Base-by-base conservation (phyloP, 2,113 vertebrate genomes). In the Saimiri boliviensis region DNA sequence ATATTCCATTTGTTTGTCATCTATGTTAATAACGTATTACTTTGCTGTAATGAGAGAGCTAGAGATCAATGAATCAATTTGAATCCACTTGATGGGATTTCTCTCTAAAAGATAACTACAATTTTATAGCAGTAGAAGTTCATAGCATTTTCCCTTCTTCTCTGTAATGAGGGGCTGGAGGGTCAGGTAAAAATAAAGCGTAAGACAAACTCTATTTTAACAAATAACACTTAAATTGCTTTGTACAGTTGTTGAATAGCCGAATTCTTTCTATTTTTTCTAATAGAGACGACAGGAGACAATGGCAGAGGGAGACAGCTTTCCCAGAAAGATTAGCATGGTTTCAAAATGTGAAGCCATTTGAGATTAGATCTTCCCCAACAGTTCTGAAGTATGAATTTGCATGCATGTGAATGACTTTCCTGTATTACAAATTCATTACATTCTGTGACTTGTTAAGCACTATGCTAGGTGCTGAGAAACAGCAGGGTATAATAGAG, bases 21-120 rank as follows among this genome's bases (percentile, higher is more conserved):
- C 96, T 90, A 73, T 47, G 12, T 86, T 95, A 86, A 94, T 89
- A 35, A 95, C 83, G 88, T 83, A 88, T 84, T 87, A 90, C 7
- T 95, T 96, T 73, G 42, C 20, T 66, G 3, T 86, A 63, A 77
- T 87, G 30, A 96, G 60, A 96, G 60, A 66, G 30, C 7, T 86
- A 71, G 21, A 91, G 79, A 80, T 80, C 92, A 95, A 96, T 82
- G n/a, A 93, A 93, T 88, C 42, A 88, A 63, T 95, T 63, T 97
- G 21, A 95, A 81, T 95, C 56, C 88, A 16, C 42, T 58, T 89
- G 17, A 94, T 87, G n/a, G 35, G 11, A 7, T 54, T 91, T 90
- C 52, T 80, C 37, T 89, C 42, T 80, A 76, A 91, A 92, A 58
- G 58, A 2, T 56, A 91, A 94, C 11, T 40, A 35, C 4, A 32